These are phyloP conservation scores for Sepiola atlantica DNA, from an alignment of 2,888 invertebrate genomes.

Conservation along the genomic window DNA sequence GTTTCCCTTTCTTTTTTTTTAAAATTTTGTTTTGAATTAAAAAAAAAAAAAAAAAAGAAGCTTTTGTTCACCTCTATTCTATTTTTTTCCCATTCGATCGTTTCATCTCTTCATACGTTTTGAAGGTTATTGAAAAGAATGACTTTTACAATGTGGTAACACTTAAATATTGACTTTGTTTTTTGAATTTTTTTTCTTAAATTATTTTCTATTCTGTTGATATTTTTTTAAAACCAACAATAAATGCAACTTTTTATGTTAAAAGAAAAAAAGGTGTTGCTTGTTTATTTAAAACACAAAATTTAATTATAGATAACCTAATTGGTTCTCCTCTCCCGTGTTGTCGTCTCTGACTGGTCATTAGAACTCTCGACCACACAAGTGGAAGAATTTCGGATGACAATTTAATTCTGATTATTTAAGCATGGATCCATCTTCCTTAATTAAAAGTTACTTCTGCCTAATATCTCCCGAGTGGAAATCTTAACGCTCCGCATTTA, in stretches of 20 bases:
- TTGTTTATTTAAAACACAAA: neutral
- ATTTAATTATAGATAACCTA: neutral
- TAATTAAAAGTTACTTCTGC: neutral
- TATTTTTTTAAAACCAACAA: neutral
- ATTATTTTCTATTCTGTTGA: slow-evolving; percentile 19
- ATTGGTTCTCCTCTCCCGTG: neutral
- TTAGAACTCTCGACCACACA: too few species aligned
- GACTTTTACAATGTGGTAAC: neutral
- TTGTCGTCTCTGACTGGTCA: too few species aligned
- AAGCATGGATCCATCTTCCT: too few species aligned
- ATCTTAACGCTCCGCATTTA: neutral
- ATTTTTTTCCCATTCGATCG: neutral
- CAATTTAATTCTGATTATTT: too few species aligned
- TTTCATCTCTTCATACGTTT: neutral
- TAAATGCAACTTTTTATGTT: slow-evolving; percentile 8
- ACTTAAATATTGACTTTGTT: neutral
- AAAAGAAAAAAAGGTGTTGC: neutral
- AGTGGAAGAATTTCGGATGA: too few species aligned
- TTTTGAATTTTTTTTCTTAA: neutral
- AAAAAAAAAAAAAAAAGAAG: too few species aligned
- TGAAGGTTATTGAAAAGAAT: neutral
- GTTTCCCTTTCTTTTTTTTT: too few species aligned
- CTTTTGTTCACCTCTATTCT: neutral
- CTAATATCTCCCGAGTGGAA: neutral
- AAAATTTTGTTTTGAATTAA: too few species aligned